These are phyloP conservation scores for Cataglyphis hispanica DNA, from an alignment of 1,140 invertebrate species.

Conservation along the genomic window DNA sequence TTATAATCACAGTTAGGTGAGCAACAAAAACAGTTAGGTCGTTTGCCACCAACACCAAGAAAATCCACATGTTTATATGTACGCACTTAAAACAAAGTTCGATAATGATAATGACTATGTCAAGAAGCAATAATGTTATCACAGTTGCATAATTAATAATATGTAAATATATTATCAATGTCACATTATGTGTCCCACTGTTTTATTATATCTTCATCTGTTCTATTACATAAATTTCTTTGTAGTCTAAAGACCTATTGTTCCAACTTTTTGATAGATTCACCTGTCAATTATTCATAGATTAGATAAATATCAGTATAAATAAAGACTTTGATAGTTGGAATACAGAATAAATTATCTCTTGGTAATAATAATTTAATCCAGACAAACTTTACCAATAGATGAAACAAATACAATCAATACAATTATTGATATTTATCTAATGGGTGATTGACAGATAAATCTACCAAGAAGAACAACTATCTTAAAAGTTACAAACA, in stretches of 20 bases:
- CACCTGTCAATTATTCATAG: no score
- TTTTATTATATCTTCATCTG: background rate
- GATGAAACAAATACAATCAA: no score
- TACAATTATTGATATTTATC: no score
- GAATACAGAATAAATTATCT: no score
- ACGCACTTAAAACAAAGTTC: conserved; percentile 24
- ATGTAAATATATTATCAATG: background rate
- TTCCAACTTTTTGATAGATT: no score
- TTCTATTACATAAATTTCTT: background rate
- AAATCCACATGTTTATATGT: conserved; percentile 13
- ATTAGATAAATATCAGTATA: no score
- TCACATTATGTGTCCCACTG: background rate
- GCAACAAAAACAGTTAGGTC: background rate
- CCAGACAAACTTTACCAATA: no score
- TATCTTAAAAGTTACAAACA: background rate
- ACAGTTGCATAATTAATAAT: background rate
- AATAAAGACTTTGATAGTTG: no score
- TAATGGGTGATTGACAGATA: no score
- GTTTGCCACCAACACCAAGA: background rate
- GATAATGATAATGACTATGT: conserved; percentile 58
- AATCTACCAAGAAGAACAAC: no score
- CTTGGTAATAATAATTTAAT: no score
- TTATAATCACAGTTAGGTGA: no score
- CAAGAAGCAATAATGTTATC: background rate
- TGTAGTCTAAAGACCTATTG: background rate